Evolutionary conservation across 2,888 invertebrate species (phyloP), one percentile per base, ranked within the genome.

Genomic region (Cantharis nigra): DNA sequence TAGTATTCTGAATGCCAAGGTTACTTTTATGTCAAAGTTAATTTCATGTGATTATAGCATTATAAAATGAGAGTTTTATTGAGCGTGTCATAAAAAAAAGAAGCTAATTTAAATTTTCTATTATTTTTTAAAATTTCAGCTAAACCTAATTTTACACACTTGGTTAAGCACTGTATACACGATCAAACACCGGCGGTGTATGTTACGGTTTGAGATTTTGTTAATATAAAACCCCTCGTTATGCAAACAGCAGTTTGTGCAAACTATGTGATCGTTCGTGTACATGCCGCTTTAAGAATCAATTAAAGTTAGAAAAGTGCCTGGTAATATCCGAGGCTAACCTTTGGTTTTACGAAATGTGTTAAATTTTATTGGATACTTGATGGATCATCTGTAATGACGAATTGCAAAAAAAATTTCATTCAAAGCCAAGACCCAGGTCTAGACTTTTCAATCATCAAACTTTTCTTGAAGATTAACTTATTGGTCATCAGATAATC

Each of bases 1-100:
- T 64, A 64, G 64, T 18, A 63, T 67, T 67, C n/a, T 67, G 63
- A 72, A 72, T 72, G 72, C 64, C 72, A 72, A 72, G 72, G 72
- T 72, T 72, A 65, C 63, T 30, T 14, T 72, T 63, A 63, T 26
- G 72, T 71, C 62, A 62, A 71, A 71, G 20, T 71, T 62, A 71
- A 63, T 63, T 63, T 71, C 20, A 18, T n/a, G 18, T 70, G 18
- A 30, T 33, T 33, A 33, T 30, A 14, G 30, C 18, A 70, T 70
- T 70, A 70, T 18, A 18, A 30, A 33, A 70, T 70, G 28, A 11
- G 30, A 70, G 18, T 33, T 33, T 33, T 18, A 18, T 33, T 33
- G 18, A 70, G 13, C 30, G 18, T 70, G 14, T 30, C 33, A 13
- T 33, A 14, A 28, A 18, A 70, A 20, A 18, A 11, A 70, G 18